These are phyloP conservation scores for Antennarius maculatus DNA, from an alignment of 2,797 vertebrate species.

Conservation along the genomic window DNA sequence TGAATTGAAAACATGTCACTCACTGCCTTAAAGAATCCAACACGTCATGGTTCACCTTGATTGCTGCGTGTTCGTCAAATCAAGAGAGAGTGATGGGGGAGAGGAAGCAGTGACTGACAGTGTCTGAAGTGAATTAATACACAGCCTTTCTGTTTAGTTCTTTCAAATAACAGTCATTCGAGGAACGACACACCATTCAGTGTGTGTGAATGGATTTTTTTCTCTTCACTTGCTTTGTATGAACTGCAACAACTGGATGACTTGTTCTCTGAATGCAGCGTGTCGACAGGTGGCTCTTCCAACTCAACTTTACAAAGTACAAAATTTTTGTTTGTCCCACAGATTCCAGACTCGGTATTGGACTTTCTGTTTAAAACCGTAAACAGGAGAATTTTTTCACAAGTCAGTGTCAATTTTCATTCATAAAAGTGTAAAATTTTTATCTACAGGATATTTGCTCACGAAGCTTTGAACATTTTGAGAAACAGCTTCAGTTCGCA, in stretches of 20 bases:
- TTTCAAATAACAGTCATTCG: slow-evolving; percentile 63
- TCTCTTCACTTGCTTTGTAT: slow-evolving; percentile 61
- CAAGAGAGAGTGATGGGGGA: slow-evolving; percentile 41
- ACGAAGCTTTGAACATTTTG: slow-evolving; percentile 2
- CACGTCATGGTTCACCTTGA: slow-evolving; percentile 59
- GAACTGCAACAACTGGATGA: slow-evolving; percentile 69
- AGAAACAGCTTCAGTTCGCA: too few relatives aligned
- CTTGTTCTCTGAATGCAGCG: slow-evolving; percentile 65
- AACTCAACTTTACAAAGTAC: slow-evolving; percentile 56
- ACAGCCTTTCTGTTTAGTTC: slow-evolving; percentile 62
- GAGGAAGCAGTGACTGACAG: slow-evolving; percentile 58
- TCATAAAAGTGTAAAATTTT: slow-evolving; percentile 1
- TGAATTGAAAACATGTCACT: slow-evolving; percentile 42
- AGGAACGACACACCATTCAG: slow-evolving; percentile 69
- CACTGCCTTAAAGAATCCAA: slow-evolving; percentile 35
- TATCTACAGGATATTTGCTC: neutral
- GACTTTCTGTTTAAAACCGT: slow-evolving; percentile 17
- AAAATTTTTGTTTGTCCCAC: slow-evolving; percentile 50
- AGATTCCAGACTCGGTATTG: slow-evolving; percentile 38
- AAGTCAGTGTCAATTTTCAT: neutral
- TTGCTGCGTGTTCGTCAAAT: slow-evolving; percentile 34
- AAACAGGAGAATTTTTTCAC: slow-evolving; percentile 4
- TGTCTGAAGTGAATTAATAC: slow-evolving; percentile 67
- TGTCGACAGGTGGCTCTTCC: slow-evolving; percentile 75
- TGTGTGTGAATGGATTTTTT: slow-evolving; percentile 65